Conservation (phyloP, 2,888 invertebrate genomes). For the Drosophila atripex region DNA sequence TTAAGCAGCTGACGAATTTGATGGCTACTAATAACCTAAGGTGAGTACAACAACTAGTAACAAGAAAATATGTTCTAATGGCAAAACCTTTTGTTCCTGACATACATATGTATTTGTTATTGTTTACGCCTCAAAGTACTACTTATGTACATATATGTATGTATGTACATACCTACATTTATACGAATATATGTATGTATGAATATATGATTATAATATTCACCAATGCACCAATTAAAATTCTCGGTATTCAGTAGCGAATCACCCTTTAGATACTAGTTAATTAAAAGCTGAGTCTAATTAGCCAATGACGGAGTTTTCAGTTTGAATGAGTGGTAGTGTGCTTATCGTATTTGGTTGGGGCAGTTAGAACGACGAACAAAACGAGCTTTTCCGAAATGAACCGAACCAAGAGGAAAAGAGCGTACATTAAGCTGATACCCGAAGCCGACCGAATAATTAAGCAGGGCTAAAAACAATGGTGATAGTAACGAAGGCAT, state of each 20-base stretch:
- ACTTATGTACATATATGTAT: background rate
- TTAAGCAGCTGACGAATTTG: constrained; percentile 13
- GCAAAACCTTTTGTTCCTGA: no score
- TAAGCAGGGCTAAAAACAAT: constrained; percentile 43
- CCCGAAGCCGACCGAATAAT: constrained; percentile 41
- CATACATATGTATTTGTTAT: background rate
- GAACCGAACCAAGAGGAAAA: constrained; percentile 17
- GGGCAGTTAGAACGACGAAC: constrained; percentile 5
- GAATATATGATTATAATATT: no score
- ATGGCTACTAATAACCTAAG: constrained; percentile 4
- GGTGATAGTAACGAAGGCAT: constrained; percentile 19
- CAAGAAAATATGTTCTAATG: no score
- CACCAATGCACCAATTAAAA: constrained; percentile 19
- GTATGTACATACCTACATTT: background rate
- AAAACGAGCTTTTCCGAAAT: constrained; percentile 22
- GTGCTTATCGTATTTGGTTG: constrained; percentile 9
- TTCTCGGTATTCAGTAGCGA: constrained; percentile 45
- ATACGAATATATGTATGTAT: background rate
- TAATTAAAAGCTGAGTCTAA: constrained; percentile 62
- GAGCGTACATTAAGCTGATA: constrained; percentile 2
- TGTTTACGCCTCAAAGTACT: background rate
- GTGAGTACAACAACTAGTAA: constrained; percentile 3
- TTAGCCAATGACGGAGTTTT: constrained; percentile 71
- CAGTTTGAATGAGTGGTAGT: constrained; percentile 5
- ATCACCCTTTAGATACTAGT: constrained; percentile 42